Base-by-base conservation (phyloP, 2,888 invertebrate genomes). In the Drosophila melanocephala region DNA sequence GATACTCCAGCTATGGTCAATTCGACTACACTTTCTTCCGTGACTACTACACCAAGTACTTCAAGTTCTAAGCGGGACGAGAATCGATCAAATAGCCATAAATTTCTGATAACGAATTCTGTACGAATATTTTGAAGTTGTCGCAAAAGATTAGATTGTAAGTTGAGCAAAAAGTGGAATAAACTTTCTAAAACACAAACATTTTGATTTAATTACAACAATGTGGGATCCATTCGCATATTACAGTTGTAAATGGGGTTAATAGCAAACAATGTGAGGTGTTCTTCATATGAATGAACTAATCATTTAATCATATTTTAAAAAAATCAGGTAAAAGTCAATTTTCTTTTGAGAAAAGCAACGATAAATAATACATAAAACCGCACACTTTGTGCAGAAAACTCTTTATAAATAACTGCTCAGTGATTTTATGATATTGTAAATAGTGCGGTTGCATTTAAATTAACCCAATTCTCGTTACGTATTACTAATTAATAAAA, bases 11-110 rank as follows among this genome's bases (percentile, higher is more conserved):
- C 65, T 89, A 75, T 44, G 92, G 92, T 16, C 70, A 84, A 5
- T 92, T 92, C 75, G 92, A 92, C 71, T 87, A 92, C 75, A 64
- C 75, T 52, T 91, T 83, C 77, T 89, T 81, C 83, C 68, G 62
- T 56, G 86, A 89, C 39, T 89, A 89, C 79, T 89, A 86, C 77
- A 89, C 90, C 77, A 86, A 87, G 62, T 68, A 83, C 71, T 85
- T 87, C 75, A 86, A 84, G 62, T 37, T 66, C 14, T 88, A 79
- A 80, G 39, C 30, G 12, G 14, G 35, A 5, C 9, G 2, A 22
- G 14, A 47, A 19, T 32, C 9, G 26, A 50, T 4, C 14, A 39
- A 9, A 30, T 10, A 37, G 2, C 22, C 39, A 39, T 35, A 19
- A 37, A 42, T 53, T 32, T 35, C 33, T 57, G 65, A 59, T 64